These are phyloP conservation scores for Polypterus senegalus DNA, from an alignment of 2,113 vertebrate species.

Conservation along the genomic window DNA sequence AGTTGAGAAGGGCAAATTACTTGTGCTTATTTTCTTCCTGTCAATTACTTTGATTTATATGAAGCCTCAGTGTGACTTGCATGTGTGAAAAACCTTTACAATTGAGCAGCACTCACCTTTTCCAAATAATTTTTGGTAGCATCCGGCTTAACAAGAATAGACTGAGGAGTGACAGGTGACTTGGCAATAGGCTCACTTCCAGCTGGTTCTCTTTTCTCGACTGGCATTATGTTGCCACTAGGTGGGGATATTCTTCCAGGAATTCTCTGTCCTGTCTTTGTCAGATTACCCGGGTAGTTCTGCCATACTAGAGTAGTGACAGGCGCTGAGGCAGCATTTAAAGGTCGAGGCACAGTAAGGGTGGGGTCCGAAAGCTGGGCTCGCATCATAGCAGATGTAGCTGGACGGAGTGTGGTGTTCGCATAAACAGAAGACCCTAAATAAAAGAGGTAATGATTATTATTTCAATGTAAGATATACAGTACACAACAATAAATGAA, in stretches of 20 bases:
- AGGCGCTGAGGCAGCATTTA: conserved; percentile 30
- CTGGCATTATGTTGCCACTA: conserved; percentile 46
- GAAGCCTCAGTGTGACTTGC: no score
- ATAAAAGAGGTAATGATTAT: conserved; percentile 2
- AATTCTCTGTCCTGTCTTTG: conserved; percentile 32
- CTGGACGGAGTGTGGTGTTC: conserved; percentile 37
- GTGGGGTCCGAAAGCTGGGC: conserved; percentile 45
- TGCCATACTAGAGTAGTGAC: conserved; percentile 47
- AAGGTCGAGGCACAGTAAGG: conserved; percentile 46
- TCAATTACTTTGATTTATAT: no score
- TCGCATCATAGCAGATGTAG: conserved; percentile 21
- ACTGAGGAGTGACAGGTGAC: conserved; percentile 53
- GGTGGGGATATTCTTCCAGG: conserved; percentile 40
- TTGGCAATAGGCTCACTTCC: conserved; percentile 47
- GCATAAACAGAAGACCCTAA: conserved; percentile 40
- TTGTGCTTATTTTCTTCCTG: no score
- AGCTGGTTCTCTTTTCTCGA: conserved; percentile 48
- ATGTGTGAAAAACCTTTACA: no score
- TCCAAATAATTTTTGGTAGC: conserved; percentile 57
- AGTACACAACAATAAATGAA: no score
- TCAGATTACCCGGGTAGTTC: conserved; percentile 25
- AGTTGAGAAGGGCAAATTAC: no score
- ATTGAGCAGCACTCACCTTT: conserved; percentile 66
- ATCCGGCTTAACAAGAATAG: conserved; percentile 85
- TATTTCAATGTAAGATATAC: no score